These are phyloP conservation scores for Salpingus planirostris DNA, from an alignment of 2,888 invertebrate genomes.

Conservation along the genomic window DNA sequence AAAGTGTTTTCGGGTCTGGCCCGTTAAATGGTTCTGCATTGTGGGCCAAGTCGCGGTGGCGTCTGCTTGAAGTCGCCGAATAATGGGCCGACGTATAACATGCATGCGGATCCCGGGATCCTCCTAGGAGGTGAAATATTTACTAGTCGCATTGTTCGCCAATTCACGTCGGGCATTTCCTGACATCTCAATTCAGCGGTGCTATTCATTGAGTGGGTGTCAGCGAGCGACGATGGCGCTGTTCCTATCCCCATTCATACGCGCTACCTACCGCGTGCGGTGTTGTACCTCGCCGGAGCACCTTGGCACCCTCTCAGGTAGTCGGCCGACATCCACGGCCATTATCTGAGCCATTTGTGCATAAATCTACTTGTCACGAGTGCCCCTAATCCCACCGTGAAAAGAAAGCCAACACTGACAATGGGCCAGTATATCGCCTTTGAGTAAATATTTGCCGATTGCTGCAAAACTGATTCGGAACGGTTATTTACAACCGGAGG, in stretches of 20 bases:
- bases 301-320: no score
- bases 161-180: constrained; percentile 33
- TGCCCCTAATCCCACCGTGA: constrained; percentile 32
- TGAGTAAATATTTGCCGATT: constrained; percentile 42
- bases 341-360: no score
- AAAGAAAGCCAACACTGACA: constrained; percentile 30
- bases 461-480: constrained; percentile 32
- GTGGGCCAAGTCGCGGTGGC: constrained; percentile 26
- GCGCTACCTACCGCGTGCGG: constrained; percentile 48
- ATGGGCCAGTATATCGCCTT: constrained; percentile 32
- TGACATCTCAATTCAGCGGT: constrained; percentile 35
- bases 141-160: constrained; percentile 33
- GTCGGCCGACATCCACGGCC: no score
- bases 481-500: constrained; percentile 33
- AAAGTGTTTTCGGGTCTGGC: constrained; percentile 17
- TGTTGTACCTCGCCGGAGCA: constrained; percentile 43
- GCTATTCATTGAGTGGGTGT: constrained; percentile 30
- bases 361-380: constrained; percentile 42
- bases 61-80: constrained; percentile 25
- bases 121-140: constrained; percentile 33
- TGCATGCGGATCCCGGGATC: constrained; percentile 12
- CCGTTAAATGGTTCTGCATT: constrained; percentile 12
- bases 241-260: constrained; percentile 51
- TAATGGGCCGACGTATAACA: constrained; percentile 11
- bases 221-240: constrained; percentile 43